Base-by-base conservation (phyloP, 2,797 vertebrate species). In the Peromyscus nudipes region DNA sequence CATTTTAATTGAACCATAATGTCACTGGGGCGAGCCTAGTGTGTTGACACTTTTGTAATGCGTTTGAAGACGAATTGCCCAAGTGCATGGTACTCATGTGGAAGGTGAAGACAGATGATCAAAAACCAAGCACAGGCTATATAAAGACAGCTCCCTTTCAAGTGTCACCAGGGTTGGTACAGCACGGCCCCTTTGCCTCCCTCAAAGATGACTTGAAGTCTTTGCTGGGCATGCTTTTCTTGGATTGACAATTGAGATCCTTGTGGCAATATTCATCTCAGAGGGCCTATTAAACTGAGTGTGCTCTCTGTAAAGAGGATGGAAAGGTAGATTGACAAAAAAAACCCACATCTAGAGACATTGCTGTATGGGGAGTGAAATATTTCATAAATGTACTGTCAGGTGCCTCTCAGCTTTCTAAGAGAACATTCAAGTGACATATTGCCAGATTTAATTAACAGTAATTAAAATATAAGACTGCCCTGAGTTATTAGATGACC, bases 71-170 rank as follows among this genome's bases (percentile, higher is more conserved):
- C 96, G 93, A 98, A 97, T 96, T 97, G 97, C 21, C 25, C 1
- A 29, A 91, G 69, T 96, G 92, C 84, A 71, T 69, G 17, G 92
- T 92, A 89, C 97, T 98, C 97, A 96, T 83, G 88, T 94, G 84
- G 93, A 96, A 97, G 94, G 97, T 97, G 95, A 92, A 98, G 96
- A 96, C 91, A 96, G 96, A 97, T 94, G 97, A 97, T 96, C 95
- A 95, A 95, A 96, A 97, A 97, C 95, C 80, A 96, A 97, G 96
- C 95, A 82, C 69, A 40, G 95, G 40, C 94, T 94, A 89, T 98
- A 98, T 96, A 71, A 49, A 90, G 84, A 93, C 92, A 94, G 97
- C 97, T 97, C 95, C 93, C 95, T 96, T 46, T 93, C 17, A 46
- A 91, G 95, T 67, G 76, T 93, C 64, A 2, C 3, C 0, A 23